These are phyloP conservation scores for Diabrotica balteata DNA, from an alignment of 2,888 invertebrate genomes.

Conservation along the genomic window DNA sequence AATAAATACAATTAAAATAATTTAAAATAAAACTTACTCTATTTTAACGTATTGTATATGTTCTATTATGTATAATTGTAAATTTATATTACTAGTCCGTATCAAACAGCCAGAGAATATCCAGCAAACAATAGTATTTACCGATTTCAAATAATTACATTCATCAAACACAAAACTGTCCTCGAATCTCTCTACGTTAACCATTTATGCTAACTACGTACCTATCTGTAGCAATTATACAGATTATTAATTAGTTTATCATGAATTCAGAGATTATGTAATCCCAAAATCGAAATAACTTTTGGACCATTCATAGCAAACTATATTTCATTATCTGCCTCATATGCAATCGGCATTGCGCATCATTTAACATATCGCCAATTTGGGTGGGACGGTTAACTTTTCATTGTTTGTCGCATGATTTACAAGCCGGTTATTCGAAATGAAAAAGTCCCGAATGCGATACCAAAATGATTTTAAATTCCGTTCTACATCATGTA, in stretches of 20 bases:
- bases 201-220: constrained; percentile 7
- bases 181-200: constrained; percentile 5
- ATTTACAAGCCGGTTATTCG: constrained; percentile 40
- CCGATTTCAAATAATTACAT: constrained; percentile 4
- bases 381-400: constrained; percentile 40
- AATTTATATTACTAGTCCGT: too few species aligned
- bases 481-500: constrained; percentile 31
- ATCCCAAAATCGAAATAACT: constrained; percentile 34
- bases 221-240: constrained; percentile 13
- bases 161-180: constrained; percentile 8
- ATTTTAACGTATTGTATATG: too few species aligned
- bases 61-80: too few species aligned
- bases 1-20: too few species aligned
- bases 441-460: constrained; percentile 29
- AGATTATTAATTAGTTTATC: constrained; percentile 23
- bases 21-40: too few species aligned
- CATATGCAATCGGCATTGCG: constrained; percentile 43
- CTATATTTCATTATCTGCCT: constrained; percentile 43
- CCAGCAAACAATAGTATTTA: background rate
- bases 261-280: constrained; percentile 18
- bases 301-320: constrained; percentile 34
- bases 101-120: background rate
- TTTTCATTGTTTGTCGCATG: constrained; percentile 44
- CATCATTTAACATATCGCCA: constrained; percentile 46
- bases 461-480: constrained; percentile 32